phyloP scores from a whole-genome alignment of 2,113 vertebrate species.

The Syrrhaptes paradoxus region DNA sequence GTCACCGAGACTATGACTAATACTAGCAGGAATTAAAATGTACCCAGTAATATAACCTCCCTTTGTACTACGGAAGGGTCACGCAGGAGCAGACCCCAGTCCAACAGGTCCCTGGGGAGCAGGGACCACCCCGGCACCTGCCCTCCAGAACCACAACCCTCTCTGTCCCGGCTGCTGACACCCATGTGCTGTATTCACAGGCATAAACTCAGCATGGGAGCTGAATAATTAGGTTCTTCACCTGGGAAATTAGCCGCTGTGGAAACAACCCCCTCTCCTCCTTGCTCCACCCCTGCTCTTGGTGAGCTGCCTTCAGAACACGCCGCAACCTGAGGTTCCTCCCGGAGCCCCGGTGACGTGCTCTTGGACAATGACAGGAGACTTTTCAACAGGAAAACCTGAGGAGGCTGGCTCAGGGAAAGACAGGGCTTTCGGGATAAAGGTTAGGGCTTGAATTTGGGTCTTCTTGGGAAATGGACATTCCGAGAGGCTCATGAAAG shows the following conservation, averaged over 20 bases:
- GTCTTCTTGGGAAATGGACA: rapidly evolving
- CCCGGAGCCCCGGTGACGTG: rapidly evolving
- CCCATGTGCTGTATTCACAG: background rate
- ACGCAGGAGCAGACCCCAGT: background rate
- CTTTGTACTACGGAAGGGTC: constrained; percentile 26
- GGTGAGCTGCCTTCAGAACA: background rate
- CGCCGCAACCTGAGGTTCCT: background rate
- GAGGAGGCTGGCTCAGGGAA: background rate
- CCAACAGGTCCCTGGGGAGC: background rate
- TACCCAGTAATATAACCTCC: constrained; percentile 39
- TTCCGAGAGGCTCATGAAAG: background rate
- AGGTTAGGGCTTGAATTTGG: background rate
- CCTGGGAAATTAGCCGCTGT: background rate
- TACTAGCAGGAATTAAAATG: constrained; percentile 55
- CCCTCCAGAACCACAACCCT: background rate
- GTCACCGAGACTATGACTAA: constrained; percentile 76
- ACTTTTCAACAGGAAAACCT: background rate
- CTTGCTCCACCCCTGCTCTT: background rate
- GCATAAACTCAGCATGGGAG: background rate
- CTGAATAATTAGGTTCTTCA: background rate
- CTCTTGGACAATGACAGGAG: background rate
- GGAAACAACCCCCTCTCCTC: background rate
- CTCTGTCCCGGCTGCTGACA: background rate
- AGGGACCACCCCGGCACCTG: background rate
- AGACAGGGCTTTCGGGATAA: background rate